phyloP scores from a whole-genome alignment of 2,888 invertebrate genomes.

The Melinaea marsaeus region DNA sequence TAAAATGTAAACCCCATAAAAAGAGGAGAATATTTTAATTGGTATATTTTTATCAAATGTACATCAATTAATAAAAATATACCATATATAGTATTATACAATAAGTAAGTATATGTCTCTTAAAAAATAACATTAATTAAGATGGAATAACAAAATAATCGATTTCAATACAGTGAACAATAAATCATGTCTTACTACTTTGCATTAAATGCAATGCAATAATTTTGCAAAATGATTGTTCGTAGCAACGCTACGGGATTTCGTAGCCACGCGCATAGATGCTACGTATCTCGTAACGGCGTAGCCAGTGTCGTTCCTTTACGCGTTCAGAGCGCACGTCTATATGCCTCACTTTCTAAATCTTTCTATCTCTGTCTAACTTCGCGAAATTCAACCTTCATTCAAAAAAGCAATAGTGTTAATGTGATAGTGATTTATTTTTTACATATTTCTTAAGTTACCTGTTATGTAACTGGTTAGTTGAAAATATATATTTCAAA shows the following conservation, averaged over 20 bases:
- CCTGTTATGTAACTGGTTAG: constrained; percentile 34
- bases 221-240: constrained; percentile 13
- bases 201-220: constrained; percentile 14
- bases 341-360: constrained; percentile 35
- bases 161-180: too few relatives aligned
- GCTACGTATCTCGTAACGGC: constrained; percentile 35
- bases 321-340: constrained; percentile 35
- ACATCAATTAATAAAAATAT: too few relatives aligned
- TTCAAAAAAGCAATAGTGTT: constrained; percentile 31
- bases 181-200: background rate
- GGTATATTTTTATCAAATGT: too few relatives aligned
- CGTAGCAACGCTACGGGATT: constrained; percentile 29
- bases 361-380: constrained; percentile 38
- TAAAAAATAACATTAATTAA: too few relatives aligned
- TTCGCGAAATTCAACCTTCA: constrained; percentile 37
- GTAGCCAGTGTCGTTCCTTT: constrained; percentile 38
- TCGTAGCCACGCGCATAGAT: constrained; percentile 38
- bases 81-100: too few relatives aligned
- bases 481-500: constrained; percentile 1
- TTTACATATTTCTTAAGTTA: constrained; percentile 16
- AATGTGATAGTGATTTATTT: constrained; percentile 28
- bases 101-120: too few relatives aligned
- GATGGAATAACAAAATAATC: too few relatives aligned
- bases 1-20: background rate
- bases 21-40: background rate